A percentile compares a stretch with the other conserved stretches of the same genome.
These are phyloP conservation scores for Buphagus erythrorhynchus DNA, from an alignment of 2,797 vertebrate genomes.

Conservation along the genomic window DNA sequence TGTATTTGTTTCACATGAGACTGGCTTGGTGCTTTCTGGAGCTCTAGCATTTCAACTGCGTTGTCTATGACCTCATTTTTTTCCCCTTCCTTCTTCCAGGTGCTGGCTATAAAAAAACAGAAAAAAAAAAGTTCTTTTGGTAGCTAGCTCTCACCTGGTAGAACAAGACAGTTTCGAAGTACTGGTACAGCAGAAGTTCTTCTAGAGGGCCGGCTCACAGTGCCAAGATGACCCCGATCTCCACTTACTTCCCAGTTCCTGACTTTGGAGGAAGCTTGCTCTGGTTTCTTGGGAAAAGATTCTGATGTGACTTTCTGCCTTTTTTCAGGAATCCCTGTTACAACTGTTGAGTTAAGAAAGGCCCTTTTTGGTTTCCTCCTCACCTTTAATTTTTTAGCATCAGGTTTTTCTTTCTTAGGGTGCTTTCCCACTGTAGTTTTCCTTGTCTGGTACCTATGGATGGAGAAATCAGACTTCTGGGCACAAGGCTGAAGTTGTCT, in stretches of 20 bases:
- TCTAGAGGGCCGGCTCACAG: constrained; percentile 6
- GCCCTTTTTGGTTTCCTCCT: constrained; percentile 32
- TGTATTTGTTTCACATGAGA: constrained; percentile 30
- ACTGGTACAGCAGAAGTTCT: constrained; percentile 5
- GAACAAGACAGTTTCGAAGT: constrained; percentile 51
- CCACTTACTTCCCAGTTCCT: background rate
- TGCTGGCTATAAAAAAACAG: background rate
- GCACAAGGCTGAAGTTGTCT: constrained; percentile 45
- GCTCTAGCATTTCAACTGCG: background rate
- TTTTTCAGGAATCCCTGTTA: constrained; percentile 29
- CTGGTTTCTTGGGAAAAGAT: constrained; percentile 31
- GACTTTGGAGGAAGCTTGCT: background rate
- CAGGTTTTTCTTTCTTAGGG: constrained; percentile 58
- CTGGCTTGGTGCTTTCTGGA: background rate
- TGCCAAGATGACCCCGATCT: background rate
- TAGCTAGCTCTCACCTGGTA: constrained; percentile 37
- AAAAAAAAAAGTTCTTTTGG: background rate
- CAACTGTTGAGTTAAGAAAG: constrained; percentile 15
- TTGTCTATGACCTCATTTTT: background rate
- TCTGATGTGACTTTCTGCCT: background rate
- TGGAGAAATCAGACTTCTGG: constrained; percentile 45
- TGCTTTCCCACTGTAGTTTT: constrained; percentile 51
- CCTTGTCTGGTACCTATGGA: constrained; percentile 47
- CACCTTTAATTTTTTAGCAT: constrained; percentile 44
- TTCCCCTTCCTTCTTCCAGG: background rate